Conservation (phyloP, 2,888 invertebrate species). For the Caenorhabditis doughertyi region DNA sequence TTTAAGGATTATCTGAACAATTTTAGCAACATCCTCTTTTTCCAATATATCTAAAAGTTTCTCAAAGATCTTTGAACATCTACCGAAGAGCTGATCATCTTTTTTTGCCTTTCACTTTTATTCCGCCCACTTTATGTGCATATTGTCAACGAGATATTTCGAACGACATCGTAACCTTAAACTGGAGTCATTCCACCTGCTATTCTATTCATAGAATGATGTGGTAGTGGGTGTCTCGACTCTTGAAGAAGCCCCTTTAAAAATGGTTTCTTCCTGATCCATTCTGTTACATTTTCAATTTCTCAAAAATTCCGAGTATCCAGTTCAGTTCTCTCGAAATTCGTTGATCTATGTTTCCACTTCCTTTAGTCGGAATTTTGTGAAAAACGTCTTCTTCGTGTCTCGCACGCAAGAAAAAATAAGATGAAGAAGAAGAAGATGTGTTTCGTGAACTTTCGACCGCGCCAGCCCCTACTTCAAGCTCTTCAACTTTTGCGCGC, state of each 20-base stretch:
- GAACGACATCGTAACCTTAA: constrained; percentile 46
- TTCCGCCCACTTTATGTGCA: constrained; percentile 41
- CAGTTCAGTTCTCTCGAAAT: too few relatives aligned
- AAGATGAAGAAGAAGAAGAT: constrained; percentile 36
- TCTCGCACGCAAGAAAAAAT: constrained; percentile 11
- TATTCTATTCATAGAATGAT: constrained; percentile 59
- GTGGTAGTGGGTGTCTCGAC: constrained; percentile 23
- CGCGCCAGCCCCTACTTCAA: constrained; percentile 29
- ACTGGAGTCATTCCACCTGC: constrained; percentile 33
- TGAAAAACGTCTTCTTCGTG: background rate
- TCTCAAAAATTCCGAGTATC: constrained; percentile 24
- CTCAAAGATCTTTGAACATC: constrained; percentile 24
- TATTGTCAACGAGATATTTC: background rate
- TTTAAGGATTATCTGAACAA: constrained; percentile 6
- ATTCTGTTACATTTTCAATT: constrained; percentile 18
- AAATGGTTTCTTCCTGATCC: constrained; percentile 14
- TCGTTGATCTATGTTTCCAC: constrained; percentile 31
- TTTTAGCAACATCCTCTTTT: background rate
- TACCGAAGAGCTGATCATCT: background rate
- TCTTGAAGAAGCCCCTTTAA: constrained; percentile 18
- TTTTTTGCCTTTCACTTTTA: too few relatives aligned
- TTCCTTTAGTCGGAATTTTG: background rate
- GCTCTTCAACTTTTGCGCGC: constrained; percentile 46
- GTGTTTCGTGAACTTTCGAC: constrained; percentile 52
- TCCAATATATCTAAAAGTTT: background rate